These are phyloP conservation scores for Hyperopisus bebe DNA, from an alignment of 2,113 vertebrate genomes.

Conservation along the genomic window DNA sequence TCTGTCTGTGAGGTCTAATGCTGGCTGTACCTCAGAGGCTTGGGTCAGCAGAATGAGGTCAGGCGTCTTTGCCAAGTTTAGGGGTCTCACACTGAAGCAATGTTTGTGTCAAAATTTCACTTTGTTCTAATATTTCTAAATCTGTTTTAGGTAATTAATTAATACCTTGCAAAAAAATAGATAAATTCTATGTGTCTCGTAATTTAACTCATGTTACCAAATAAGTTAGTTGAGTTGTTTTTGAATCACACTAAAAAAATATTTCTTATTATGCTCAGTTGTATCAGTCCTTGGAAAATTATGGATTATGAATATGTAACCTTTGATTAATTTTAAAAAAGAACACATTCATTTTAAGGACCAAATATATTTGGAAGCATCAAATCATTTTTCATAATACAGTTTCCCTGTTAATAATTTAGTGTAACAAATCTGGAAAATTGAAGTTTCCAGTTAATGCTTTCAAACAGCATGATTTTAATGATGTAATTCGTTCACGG, in stretches of 20 bases:
- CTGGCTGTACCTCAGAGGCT: not conserved
- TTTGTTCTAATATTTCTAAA: not conserved
- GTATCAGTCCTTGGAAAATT: not conserved
- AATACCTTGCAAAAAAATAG: not conserved
- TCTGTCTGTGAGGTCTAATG: not conserved
- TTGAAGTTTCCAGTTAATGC: not conserved
- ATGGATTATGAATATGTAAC: not conserved
- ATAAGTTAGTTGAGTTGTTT: not conserved
- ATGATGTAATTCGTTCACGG: not conserved
- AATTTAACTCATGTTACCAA: not conserved
- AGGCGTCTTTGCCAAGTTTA: not conserved
- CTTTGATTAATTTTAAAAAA: not conserved
- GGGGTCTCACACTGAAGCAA: not conserved
- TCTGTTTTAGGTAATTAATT: not conserved
- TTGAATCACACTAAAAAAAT: not conserved
- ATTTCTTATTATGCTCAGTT: not conserved
- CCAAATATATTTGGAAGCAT: not conserved
- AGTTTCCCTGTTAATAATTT: not conserved
- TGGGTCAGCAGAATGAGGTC: not conserved
- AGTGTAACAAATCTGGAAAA: not conserved
- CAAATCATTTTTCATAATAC: not conserved
- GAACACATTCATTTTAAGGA: not conserved
- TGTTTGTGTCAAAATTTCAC: not conserved
- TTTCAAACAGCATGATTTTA: not conserved
- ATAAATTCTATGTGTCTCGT: not conserved